These are phyloP conservation scores for Noctua pronuba DNA, from an alignment of 2,888 invertebrate genomes.

Conservation along the genomic window DNA sequence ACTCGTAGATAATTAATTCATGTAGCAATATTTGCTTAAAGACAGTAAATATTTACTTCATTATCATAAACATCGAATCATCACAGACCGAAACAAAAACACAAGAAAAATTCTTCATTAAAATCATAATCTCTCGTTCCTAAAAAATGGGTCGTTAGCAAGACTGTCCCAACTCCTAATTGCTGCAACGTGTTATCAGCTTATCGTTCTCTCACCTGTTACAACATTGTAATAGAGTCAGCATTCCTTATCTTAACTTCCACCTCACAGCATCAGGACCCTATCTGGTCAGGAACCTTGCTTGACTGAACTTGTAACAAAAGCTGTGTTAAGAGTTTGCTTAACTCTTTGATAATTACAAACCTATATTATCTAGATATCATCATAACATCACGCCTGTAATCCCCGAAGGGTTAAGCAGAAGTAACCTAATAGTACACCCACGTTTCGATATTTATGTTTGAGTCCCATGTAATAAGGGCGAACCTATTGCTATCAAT, in stretches of 20 bases:
- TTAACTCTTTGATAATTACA: background rate
- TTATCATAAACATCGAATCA: background rate
- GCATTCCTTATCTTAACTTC: constrained; percentile 36
- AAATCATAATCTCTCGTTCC: background rate
- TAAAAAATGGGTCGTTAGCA: background rate
- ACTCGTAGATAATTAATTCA: background rate
- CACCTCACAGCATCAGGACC: constrained; percentile 29
- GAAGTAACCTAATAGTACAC: background rate
- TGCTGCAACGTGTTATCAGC: background rate
- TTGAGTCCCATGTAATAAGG: background rate
- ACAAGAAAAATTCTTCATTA: background rate
- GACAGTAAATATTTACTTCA: background rate
- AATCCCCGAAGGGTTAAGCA: background rate
- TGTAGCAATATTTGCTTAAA: background rate
- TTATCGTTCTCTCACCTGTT: constrained; percentile 5
- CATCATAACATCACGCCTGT: background rate
- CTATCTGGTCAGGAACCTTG: constrained; percentile 12
- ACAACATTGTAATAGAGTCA: background rate
- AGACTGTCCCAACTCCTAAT: constrained; percentile 26
- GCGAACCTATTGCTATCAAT: background rate
- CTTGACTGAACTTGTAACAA: constrained; percentile 14
- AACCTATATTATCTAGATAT: background rate
- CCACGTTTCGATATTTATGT: background rate
- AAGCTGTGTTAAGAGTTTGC: background rate
- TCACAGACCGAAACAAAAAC: background rate